Evolutionary conservation across 2,113 vertebrate genomes (phyloP).

Genomic region (Struthidea cinerea): DNA sequence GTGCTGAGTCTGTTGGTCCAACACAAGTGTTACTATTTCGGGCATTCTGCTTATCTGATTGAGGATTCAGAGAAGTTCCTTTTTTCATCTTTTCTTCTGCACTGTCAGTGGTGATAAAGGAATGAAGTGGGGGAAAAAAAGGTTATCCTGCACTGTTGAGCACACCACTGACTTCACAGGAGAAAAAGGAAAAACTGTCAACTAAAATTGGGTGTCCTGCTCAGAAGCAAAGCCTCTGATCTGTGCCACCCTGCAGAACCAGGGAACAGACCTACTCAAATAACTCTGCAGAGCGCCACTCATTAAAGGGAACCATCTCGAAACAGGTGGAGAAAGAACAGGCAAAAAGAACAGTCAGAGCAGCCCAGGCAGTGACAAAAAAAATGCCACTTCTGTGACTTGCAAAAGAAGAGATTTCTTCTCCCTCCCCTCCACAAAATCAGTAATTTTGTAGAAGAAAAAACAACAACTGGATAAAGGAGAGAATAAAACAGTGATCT

Average conservation of each 20-base stretch:
- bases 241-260: background rate
- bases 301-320: background rate
- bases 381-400: background rate
- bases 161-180: background rate
- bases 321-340: background rate
- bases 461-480: background rate
- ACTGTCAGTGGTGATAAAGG: background rate
- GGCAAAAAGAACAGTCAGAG: background rate
- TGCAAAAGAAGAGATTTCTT: background rate
- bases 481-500: background rate
- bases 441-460: background rate
- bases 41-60: background rate
- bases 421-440: background rate
- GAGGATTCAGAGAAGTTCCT: background rate
- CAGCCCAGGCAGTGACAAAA: background rate
- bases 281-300: fast-evolving
- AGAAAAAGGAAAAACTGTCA: background rate
- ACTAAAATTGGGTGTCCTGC: background rate
- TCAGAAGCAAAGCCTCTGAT: conserved; percentile 29
- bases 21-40: background rate
- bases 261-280: background rate
- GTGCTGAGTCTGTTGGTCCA: background rate
- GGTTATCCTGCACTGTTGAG: background rate
- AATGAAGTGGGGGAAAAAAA: background rate
- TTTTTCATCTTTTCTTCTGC: background rate